Base-by-base conservation (phyloP, 2,113 vertebrate genomes). In the Xyliphius kryptos region DNA sequence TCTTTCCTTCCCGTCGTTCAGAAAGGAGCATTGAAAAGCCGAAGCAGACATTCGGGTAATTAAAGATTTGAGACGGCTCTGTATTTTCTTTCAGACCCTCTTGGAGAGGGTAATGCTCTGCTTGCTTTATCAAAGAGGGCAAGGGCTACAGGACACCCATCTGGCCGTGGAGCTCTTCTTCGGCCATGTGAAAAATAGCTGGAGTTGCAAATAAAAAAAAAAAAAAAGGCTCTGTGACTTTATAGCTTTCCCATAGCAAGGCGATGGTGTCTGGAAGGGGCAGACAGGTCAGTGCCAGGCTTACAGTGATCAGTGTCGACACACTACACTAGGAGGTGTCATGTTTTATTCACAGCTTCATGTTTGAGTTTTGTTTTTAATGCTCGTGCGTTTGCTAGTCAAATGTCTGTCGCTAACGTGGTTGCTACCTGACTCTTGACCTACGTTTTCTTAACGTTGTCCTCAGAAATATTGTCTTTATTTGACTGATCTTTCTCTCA, bases 41-140 rank as follows among this genome's bases (percentile, higher is more conserved):
- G 53, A 17, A 41, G 79, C 74, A 69, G 81, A 80, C 74, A 80
- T 77, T 74, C 75, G 80, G 56, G 79, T 81, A 83, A 87, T 86
- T 85, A 82, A 82, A 86, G 72, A 77, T 80, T 84, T 76, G 70
- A 76, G 79, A 79, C 71, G 60, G 71, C n/a, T 55, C 63, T 75
- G 64, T 74, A 58, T 70, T 66, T 69, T 67, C 65, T 72, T 71
- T 73, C 72, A 76, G 73, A 73, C 74, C 66, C 79, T 79, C 79
- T 79, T 72, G 67, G 59, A 67, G 67, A 76, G 69, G 73, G 75
- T 79, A 81, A 81, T 74, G 66, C 73, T 66, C 77, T 80, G 81
- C 82, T 79, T 84, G 82, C 74, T 63, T 71, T 81, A 73, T 64
- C 15, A 66, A 72, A 69, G 53, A 53, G 47, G 58, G 64, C 63